phyloP scores from a whole-genome alignment of 1,140 invertebrate species.

The Brachionus rotundiformis region DNA sequence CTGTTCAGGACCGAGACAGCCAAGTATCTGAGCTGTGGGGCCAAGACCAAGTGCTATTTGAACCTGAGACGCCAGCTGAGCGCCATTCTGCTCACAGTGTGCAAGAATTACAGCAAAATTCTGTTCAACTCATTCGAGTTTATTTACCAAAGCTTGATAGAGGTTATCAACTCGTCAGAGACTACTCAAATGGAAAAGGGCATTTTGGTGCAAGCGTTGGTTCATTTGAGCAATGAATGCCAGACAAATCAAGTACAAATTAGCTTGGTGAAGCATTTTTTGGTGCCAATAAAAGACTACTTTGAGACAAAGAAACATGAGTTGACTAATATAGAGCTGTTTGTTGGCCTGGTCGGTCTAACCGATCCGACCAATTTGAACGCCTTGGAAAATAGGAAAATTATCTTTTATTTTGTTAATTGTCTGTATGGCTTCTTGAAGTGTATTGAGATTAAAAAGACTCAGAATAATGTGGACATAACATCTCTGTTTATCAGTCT shows the following conservation, averaged over 20 bases:
- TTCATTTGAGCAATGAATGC: conserved; percentile 39
- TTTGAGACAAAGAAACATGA: neutral
- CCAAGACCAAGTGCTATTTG: neutral
- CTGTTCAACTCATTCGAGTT: conserved; percentile 1
- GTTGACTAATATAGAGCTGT: neutral
- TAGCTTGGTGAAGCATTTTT: conserved; percentile 14
- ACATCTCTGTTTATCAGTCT: neutral
- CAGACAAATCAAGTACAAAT: conserved; percentile 11
- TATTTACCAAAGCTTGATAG: neutral
- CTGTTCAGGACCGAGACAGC: neutral
- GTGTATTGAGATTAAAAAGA: conserved; percentile 25
- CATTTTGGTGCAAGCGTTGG: conserved; percentile 38
- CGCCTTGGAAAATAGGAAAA: conserved; percentile 23
- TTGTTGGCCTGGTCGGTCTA: neutral
- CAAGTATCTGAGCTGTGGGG: neutral
- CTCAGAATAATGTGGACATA: conserved; percentile 1
- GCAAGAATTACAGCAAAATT: conserved; percentile 15
- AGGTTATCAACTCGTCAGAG: neutral
- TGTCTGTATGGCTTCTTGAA: conserved; percentile 26
- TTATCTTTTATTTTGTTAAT: conserved; percentile 43
- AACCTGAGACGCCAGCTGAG: conserved; percentile 20
- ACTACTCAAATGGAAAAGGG: conserved; percentile 44
- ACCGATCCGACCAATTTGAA: neutral
- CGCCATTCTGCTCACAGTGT: conserved; percentile 32
- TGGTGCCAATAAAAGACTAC: neutral